Conservation (phyloP, 2,888 invertebrate genomes). For the Colostygia pectinataria region DNA sequence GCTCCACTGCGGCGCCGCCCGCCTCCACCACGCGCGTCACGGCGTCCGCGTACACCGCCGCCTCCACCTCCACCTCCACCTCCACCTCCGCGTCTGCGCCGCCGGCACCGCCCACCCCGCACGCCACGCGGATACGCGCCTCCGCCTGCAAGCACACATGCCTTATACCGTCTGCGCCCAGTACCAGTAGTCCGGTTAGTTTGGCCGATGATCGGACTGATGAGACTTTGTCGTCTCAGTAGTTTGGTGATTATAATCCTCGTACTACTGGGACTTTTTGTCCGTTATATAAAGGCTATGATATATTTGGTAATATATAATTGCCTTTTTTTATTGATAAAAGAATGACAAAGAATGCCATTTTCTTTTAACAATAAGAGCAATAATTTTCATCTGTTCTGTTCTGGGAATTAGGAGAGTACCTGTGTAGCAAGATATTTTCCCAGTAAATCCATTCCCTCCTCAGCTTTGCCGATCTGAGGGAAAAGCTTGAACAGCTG, state of each 20-base stretch:
- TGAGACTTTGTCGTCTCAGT: no score
- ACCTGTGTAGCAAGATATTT: constrained; percentile 93
- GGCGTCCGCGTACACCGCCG: constrained; percentile 66
- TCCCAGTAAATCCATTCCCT: constrained; percentile 94
- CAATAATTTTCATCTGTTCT: no score
- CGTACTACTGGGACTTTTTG: no score
- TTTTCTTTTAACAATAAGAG: no score
- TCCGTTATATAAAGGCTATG: no score
- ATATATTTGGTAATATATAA: no score
- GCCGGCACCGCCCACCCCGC: constrained; percentile 42
- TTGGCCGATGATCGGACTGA: no score
- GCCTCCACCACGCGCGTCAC: constrained; percentile 65
- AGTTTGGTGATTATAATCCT: no score
- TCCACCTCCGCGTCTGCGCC: constrained; percentile 60
- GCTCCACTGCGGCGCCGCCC: constrained; percentile 56
- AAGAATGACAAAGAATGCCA: no score
- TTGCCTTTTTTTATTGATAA: no score
- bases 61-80: constrained; percentile 38
- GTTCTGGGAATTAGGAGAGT: no score
- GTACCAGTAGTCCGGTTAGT: no score
- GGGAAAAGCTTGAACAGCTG: constrained; percentile 99
- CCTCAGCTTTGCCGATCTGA: constrained; percentile 93
- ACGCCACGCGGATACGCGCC: constrained; percentile 48
- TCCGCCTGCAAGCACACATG: constrained; percentile 48
- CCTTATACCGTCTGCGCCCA: not conserved